phyloP scores from a whole-genome alignment of 92 coral and sea anemone species.

The Diadumene lineata region DNA sequence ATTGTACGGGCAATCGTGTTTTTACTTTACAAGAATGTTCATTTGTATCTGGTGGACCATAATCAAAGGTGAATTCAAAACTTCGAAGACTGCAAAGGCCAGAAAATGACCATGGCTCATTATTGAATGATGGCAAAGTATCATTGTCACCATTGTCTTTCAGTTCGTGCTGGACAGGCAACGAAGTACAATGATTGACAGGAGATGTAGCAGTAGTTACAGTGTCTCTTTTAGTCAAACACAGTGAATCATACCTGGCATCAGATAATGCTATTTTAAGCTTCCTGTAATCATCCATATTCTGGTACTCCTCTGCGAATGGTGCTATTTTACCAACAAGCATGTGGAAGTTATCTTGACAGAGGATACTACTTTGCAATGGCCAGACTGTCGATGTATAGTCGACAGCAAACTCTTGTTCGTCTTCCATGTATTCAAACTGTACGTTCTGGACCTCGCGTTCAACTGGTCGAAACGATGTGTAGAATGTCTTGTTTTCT shows the following conservation, averaged over 20 bases:
- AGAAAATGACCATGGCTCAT: neutral
- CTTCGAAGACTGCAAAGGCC: neutral
- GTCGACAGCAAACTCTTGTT: neutral
- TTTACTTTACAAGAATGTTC: neutral
- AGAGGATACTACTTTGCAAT: neutral
- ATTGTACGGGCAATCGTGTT: neutral
- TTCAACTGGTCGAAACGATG: neutral
- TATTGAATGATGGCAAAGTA: neutral
- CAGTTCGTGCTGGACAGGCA: neutral
- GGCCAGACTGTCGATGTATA: neutral
- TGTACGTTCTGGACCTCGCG: neutral
- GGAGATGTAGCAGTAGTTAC: neutral
- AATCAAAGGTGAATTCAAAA: neutral
- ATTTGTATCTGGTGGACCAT: neutral
- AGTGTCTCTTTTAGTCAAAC: neutral
- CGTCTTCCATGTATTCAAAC: neutral
- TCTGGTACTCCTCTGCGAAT: neutral
- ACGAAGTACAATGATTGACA: neutral
- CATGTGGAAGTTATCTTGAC: neutral
- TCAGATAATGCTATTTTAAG: neutral
- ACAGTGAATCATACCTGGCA: neutral
- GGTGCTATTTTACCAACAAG: neutral
- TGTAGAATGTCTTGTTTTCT: neutral
- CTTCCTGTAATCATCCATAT: neutral
- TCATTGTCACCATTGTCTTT: neutral